Evolutionary conservation across 2,113 vertebrate species (phyloP).

Genomic region (Coptodon rendalli): DNA sequence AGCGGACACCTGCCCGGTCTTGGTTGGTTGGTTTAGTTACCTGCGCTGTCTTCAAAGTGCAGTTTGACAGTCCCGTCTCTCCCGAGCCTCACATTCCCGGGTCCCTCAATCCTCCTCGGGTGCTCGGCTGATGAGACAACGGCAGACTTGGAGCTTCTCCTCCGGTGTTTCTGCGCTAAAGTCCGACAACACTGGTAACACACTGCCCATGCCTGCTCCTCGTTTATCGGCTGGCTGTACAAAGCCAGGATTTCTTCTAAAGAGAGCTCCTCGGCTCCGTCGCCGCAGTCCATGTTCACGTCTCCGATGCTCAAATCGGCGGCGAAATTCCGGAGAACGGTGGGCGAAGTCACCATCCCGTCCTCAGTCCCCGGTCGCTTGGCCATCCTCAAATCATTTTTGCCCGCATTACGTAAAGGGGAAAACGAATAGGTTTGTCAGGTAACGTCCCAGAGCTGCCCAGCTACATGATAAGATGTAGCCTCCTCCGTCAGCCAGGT

Average conservation of each 20-base stretch:
- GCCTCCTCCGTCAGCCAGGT: neutral
- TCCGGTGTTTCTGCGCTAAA: slow-evolving; percentile 67
- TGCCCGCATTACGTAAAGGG: neutral
- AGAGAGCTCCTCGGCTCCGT: slow-evolving; percentile 74
- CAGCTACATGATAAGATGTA: neutral
- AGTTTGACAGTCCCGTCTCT: slow-evolving; percentile 80
- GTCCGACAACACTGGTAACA: slow-evolving; percentile 88
- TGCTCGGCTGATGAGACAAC: slow-evolving; percentile 11
- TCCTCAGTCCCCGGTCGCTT: slow-evolving; percentile 58
- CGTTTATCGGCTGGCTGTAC: slow-evolving; percentile 93
- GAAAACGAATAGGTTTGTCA: neutral
- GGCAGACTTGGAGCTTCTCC: slow-evolving; percentile 47
- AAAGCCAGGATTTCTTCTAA: slow-evolving; percentile 85
- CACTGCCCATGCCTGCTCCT: slow-evolving; percentile 97
- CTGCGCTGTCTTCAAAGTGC: slow-evolving; percentile 44
- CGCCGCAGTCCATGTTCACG: slow-evolving; percentile 52
- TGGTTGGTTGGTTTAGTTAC: slow-evolving; percentile 42
- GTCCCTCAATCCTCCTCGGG: slow-evolving; percentile 64
- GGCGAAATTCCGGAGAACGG: slow-evolving; percentile 29
- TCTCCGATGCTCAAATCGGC: slow-evolving; percentile 36
- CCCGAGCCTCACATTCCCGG: slow-evolving; percentile 77
- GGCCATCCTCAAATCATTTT: slow-evolving; percentile 58
- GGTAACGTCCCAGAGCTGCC: neutral
- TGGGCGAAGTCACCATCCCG: slow-evolving; percentile 53
- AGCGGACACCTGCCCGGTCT: neutral